These are phyloP conservation scores for Taphrorychus bicolor DNA, from an alignment of 2,888 invertebrate species.

Conservation along the genomic window DNA sequence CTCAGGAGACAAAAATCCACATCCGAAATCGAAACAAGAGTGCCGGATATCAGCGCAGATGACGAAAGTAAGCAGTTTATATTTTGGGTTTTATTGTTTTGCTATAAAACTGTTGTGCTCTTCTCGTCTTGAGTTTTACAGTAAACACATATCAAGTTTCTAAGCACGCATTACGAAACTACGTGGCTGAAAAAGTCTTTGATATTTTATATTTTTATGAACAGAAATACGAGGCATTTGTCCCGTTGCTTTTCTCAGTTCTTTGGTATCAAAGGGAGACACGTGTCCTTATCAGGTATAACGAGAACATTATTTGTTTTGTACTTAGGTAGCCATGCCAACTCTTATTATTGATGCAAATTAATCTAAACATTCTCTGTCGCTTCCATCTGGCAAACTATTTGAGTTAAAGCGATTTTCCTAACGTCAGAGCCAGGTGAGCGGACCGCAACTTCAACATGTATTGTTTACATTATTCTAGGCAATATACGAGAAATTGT, in stretches of 20 bases:
- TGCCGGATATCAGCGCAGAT: constrained; percentile 69
- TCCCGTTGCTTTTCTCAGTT: too few species aligned
- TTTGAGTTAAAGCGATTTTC: background rate
- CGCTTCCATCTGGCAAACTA: background rate
- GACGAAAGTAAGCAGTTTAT: constrained; percentile 77
- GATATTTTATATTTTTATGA: too few species aligned
- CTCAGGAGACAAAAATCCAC: constrained; percentile 89
- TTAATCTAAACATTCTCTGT: too few species aligned
- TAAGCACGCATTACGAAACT: background rate
- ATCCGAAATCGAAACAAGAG: constrained; percentile 79
- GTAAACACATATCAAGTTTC: background rate
- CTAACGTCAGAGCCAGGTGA: background rate
- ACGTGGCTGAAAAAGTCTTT: background rate
- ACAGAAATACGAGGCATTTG: too few species aligned
- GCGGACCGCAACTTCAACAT: background rate
- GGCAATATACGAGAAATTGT: too few species aligned
- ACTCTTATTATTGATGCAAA: too few species aligned
- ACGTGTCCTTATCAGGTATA: too few species aligned
- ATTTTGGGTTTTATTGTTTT: background rate
- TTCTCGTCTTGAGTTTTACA: background rate
- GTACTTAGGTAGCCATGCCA: too few species aligned
- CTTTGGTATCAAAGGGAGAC: too few species aligned
- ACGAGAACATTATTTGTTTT: too few species aligned
- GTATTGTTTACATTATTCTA: background rate
- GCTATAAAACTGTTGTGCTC: background rate